A percentile compares a stretch with the other conserved stretches of the same genome.
These are phyloP conservation scores for Dichetophora obliterata DNA, from an alignment of 2,888 invertebrate genomes.

Conservation along the genomic window DNA sequence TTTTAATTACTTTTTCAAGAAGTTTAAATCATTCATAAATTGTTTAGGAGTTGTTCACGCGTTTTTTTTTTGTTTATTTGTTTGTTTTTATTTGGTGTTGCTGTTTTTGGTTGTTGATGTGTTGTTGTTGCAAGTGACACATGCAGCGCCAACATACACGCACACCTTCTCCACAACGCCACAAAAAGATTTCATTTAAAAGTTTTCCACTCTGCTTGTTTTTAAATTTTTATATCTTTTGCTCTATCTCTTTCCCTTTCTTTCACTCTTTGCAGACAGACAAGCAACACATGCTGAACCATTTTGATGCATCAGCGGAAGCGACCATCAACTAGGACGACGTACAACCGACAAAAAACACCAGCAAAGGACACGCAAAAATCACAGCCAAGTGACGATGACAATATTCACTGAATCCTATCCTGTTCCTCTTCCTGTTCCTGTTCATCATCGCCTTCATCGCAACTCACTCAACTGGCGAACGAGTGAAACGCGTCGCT, in stretches of 20 bases:
- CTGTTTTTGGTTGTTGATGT: slow-evolving; percentile 18
- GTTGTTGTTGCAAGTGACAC: slow-evolving; percentile 16
- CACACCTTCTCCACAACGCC: background rate
- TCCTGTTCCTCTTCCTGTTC: background rate
- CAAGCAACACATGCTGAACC: background rate
- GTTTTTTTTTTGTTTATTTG: no score
- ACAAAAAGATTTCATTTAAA: background rate
- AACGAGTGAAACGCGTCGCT: slow-evolving; percentile 2
- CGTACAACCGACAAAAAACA: background rate
- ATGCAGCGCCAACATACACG: slow-evolving; percentile 7
- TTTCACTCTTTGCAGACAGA: background rate
- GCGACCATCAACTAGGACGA: background rate
- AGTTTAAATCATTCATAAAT: slow-evolving; percentile 52
- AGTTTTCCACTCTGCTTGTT: background rate
- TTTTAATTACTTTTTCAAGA: slow-evolving; percentile 66
- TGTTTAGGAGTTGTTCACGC: slow-evolving; percentile 37
- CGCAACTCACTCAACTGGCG: background rate
- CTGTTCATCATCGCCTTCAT: slow-evolving; percentile 18
- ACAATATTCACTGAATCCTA: background rate
- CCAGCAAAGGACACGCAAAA: background rate
- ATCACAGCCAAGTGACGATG: slow-evolving; percentile 4
- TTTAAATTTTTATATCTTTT: background rate
- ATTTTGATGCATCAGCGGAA: background rate
- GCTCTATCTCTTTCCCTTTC: background rate
- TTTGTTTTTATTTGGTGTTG: background rate